A percentile compares a stretch with the other conserved stretches of the same genome.
Evolutionary conservation across 2,797 vertebrate species (phyloP).

Genomic region (Podargus strigoides): DNA sequence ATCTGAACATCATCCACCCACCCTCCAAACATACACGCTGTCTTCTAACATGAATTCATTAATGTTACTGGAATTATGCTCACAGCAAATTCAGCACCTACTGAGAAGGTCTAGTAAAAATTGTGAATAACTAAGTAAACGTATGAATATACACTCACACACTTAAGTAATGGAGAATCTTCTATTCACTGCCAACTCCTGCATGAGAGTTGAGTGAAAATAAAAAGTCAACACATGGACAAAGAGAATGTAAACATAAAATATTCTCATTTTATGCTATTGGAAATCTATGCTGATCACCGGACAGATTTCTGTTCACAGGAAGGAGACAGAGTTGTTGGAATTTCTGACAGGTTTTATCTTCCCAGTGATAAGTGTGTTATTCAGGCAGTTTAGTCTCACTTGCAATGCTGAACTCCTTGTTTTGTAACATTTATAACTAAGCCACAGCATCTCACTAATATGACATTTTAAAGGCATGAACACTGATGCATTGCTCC

Average conservation of each 20-base stretch:
- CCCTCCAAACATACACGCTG: not conserved
- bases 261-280: not conserved
- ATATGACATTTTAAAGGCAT: slow-evolving; percentile 10
- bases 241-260: not conserved
- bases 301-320: not conserved
- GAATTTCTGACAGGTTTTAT: slow-evolving; percentile 27
- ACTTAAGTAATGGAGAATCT: not conserved
- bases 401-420: not conserved
- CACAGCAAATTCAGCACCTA: not conserved
- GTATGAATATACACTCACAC: not conserved
- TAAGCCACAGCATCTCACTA: not conserved
- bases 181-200: not conserved
- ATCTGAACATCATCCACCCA: not conserved
- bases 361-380: not conserved
- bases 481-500: not conserved
- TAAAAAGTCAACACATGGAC: not conserved
- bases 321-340: not conserved
- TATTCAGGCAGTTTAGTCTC: slow-evolving; percentile 10
- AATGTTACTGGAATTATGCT: not conserved
- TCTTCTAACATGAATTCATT: not conserved
- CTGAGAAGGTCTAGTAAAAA: not conserved
- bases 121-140: not conserved
- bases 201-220: not conserved
- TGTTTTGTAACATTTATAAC: not conserved
- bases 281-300: not conserved